These are phyloP conservation scores for Urocynchramus pylzowi DNA, from an alignment of 2,113 vertebrate species.

Conservation along the genomic window DNA sequence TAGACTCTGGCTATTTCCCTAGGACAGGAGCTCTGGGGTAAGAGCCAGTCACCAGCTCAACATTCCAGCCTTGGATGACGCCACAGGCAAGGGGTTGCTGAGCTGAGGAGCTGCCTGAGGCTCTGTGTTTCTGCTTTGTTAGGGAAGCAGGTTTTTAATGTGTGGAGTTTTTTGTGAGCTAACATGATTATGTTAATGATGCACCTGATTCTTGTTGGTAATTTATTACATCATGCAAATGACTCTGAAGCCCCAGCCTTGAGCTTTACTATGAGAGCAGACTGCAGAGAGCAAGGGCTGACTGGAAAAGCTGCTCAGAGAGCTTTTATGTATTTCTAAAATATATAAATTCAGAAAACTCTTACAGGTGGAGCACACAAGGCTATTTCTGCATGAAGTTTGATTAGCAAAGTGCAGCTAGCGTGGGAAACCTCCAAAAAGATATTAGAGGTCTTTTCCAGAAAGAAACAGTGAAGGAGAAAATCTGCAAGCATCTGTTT, in stretches of 20 bases:
- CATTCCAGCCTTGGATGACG: neutral
- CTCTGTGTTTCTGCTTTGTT: neutral
- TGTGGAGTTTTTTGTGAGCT: neutral
- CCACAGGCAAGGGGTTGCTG: neutral
- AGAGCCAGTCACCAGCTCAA: neutral
- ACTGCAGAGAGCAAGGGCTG: neutral
- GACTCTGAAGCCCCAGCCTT: neutral
- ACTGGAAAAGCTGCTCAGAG: neutral
- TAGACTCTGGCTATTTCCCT: neutral
- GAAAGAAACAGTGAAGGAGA: slow-evolving; percentile 30
- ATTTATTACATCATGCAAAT: neutral
- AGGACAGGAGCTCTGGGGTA: neutral
- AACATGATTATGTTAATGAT: neutral
- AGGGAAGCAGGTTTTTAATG: neutral
- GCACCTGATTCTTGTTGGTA: neutral
- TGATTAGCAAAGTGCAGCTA: slow-evolving; percentile 5
- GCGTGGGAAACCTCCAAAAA: slow-evolving; percentile 24
- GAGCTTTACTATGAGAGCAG: neutral
- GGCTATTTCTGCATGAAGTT: neutral
- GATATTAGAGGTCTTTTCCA: slow-evolving; percentile 9
- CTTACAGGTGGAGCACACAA: neutral
- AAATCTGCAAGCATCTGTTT: slow-evolving; percentile 63
- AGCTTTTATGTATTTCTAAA: neutral
- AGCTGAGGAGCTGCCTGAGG: neutral
- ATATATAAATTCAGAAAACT: neutral